phyloP scores from a whole-genome alignment of 2,888 invertebrate species.

The Idaea dimidiata region DNA sequence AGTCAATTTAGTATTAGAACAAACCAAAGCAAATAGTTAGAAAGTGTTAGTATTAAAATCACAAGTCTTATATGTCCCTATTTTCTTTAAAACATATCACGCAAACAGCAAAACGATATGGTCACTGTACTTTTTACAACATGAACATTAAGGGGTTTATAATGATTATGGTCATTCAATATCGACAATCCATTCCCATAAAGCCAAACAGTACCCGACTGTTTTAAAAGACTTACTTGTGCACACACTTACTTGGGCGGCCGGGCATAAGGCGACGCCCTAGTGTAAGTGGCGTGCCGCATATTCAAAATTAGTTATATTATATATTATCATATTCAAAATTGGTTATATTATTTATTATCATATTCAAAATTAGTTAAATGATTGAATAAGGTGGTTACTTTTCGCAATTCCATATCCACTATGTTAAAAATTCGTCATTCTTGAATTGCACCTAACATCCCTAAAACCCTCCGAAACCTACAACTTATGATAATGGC shows the following conservation, averaged over 20 bases:
- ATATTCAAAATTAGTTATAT: too few species aligned
- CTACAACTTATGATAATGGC: too few species aligned
- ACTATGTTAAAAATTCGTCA: too few species aligned
- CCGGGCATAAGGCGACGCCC: slow-evolving; percentile 63
- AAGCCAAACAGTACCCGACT: neutral
- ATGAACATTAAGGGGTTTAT: neutral
- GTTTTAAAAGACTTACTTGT: slow-evolving; percentile 3
- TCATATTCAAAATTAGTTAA: too few species aligned
- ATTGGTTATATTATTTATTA: too few species aligned
- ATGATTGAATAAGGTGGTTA: too few species aligned
- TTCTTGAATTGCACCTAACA: too few species aligned
- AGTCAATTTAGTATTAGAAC: neutral
- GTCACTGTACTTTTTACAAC: neutral
- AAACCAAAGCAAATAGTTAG: neutral
- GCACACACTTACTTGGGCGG: slow-evolving; percentile 57
- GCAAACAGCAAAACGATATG: neutral
- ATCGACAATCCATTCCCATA: neutral
- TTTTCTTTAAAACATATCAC: too few species aligned
- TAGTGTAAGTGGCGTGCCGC: slow-evolving; percentile 41
- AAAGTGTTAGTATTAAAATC: neutral
- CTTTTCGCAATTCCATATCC: too few species aligned
- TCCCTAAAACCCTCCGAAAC: too few species aligned
- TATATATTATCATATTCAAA: too few species aligned
- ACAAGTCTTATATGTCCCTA: too few species aligned
- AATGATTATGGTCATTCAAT: neutral